phyloP scores from a whole-genome alignment of 2,888 invertebrate species.

The Ecdyonurus torrentis region DNA sequence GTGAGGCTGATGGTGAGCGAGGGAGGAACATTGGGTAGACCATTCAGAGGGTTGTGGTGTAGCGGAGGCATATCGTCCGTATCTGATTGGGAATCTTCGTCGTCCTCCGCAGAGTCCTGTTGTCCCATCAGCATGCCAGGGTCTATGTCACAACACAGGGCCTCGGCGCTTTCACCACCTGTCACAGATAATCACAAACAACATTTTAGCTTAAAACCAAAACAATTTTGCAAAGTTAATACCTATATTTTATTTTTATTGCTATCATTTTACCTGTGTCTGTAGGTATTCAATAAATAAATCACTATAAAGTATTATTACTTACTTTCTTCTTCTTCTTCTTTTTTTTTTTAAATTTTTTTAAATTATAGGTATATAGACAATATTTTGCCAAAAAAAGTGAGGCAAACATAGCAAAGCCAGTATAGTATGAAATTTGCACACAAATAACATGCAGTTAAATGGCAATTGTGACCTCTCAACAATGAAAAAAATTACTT shows the following conservation, averaged over 20 bases:
- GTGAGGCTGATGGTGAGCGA: neutral
- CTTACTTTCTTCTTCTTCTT: no score
- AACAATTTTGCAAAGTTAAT: neutral
- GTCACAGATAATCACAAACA: neutral
- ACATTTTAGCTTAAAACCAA: neutral
- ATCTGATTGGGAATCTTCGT: neutral
- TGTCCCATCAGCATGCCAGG: conserved; percentile 1
- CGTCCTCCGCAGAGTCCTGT: neutral
- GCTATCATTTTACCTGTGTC: no score
- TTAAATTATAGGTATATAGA: neutral
- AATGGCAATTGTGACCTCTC: no score
- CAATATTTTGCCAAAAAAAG: no score
- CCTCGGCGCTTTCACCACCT: neutral
- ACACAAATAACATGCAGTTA: no score
- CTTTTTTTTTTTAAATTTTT: neutral
- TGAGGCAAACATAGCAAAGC: no score
- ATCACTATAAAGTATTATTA: neutral
- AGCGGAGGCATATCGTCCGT: neutral
- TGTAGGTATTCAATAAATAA: no score
- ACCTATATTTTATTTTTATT: no score
- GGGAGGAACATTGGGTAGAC: neutral
- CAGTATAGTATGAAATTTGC: no score
- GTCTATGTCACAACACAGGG: conserved; percentile 2
- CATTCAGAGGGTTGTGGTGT: neutral
- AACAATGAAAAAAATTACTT: no score